Percentiles rank a stretch among this genome's conserved stretches.
These are phyloP conservation scores for Stenurella melanura DNA, from an alignment of 2,888 invertebrate species.

Conservation along the genomic window DNA sequence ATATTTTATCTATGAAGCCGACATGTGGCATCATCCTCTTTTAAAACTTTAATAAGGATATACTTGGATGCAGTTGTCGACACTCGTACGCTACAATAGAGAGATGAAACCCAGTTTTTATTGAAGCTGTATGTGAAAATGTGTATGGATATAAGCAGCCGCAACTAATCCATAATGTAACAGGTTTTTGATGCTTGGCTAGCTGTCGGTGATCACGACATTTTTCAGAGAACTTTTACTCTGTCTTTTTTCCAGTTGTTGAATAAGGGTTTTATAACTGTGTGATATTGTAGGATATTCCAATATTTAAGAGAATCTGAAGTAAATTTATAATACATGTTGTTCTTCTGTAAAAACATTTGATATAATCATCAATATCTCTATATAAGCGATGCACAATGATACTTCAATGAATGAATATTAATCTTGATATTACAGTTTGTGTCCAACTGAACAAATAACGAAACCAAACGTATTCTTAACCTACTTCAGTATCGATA, in stretches of 20 bases:
- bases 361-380: too few relatives aligned
- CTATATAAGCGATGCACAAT: too few relatives aligned
- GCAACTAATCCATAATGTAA: conserved; percentile 29
- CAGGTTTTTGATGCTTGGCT: conserved; percentile 27
- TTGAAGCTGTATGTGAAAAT: conserved; percentile 12
- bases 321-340: too few relatives aligned
- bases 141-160: conserved; percentile 13
- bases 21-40: too few relatives aligned
- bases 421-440: too few relatives aligned
- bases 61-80: background rate
- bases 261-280: background rate
- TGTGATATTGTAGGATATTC: background rate
- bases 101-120: conserved; percentile 10
- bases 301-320: background rate
- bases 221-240: background rate
- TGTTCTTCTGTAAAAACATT: too few relatives aligned
- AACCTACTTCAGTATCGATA: too few relatives aligned
- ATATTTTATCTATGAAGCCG: background rate
- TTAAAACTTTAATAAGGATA: background rate
- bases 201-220: background rate
- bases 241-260: background rate
- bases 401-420: too few relatives aligned
- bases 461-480: too few relatives aligned
- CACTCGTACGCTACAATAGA: background rate
- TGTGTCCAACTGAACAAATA: too few relatives aligned